phyloP scores from a whole-genome alignment of 2,888 invertebrate genomes.

The Perdita meconis region DNA sequence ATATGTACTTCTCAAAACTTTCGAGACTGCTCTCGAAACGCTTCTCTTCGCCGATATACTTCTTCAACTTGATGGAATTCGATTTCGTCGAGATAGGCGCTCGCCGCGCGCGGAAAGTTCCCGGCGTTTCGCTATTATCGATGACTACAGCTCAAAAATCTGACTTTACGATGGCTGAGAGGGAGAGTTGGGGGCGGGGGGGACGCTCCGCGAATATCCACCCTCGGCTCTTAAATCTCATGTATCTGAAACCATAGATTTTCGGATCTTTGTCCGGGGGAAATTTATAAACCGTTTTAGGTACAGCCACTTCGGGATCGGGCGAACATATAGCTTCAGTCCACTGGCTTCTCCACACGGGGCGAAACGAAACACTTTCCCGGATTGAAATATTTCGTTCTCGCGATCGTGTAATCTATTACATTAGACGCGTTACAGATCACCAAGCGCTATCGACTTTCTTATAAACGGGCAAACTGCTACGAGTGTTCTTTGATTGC shows the following conservation, averaged over 20 bases:
- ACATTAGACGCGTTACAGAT: not conserved
- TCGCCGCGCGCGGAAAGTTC: slow-evolving; percentile 38
- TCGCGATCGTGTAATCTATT: slow-evolving; percentile 9
- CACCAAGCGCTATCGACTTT: slow-evolving; percentile 21
- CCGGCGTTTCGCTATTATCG: slow-evolving; percentile 45
- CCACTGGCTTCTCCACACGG: not conserved
- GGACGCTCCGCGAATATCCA: slow-evolving; percentile 16
- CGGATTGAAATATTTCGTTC: slow-evolving; percentile 9
- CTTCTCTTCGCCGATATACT: slow-evolving; percentile 62
- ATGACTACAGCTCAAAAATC: slow-evolving; percentile 60
- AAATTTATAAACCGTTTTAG: slow-evolving; percentile 43
- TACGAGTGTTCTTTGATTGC: not conserved
- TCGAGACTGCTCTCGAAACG: slow-evolving; percentile 52
- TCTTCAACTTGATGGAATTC: slow-evolving; percentile 64
- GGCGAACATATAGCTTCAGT: slow-evolving; percentile 8
- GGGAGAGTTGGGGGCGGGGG: not conserved
- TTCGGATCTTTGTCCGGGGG: slow-evolving; percentile 12
- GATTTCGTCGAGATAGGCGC: slow-evolving; percentile 58
- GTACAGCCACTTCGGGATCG: slow-evolving; percentile 16
- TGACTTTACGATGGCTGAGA: slow-evolving; percentile 48
- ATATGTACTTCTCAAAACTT: slow-evolving; percentile 48
- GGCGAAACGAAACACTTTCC: not conserved
- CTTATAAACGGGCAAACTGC: not conserved
- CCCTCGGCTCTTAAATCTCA: slow-evolving; percentile 28
- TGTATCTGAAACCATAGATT: slow-evolving; percentile 42